Conservation (phyloP, 2,797 vertebrate genomes). For the Zenarchopterus dispar region DNA sequence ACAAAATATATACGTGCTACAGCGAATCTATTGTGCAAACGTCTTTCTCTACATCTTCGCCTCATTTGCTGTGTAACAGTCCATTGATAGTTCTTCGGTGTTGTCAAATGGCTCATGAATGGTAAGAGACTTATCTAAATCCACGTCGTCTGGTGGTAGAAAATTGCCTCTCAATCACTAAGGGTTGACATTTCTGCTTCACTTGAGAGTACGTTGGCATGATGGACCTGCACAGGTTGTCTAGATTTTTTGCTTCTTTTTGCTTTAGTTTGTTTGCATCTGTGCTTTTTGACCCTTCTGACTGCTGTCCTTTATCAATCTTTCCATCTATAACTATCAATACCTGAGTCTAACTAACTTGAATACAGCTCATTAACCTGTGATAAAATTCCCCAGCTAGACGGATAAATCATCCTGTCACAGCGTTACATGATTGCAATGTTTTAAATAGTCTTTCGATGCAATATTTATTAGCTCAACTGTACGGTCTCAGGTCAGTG, state of each 20-base stretch:
- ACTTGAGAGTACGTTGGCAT: constrained; percentile 7
- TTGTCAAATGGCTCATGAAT: constrained; percentile 51
- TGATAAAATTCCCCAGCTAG: no score
- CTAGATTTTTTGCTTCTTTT: constrained; percentile 34
- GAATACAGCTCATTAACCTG: no score
- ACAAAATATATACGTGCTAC: neutral
- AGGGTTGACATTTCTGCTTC: constrained; percentile 34
- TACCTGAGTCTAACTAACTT: no score
- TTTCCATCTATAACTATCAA: no score
- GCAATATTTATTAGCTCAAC: neutral
- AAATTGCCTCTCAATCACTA: constrained; percentile 39
- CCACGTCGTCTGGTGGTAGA: constrained; percentile 32
- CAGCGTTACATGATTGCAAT: neutral
- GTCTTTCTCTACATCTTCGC: constrained; percentile 47
- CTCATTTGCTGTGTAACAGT: constrained; percentile 66
- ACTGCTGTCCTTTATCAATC: neutral
- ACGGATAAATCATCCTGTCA: no score
- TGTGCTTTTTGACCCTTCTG: neutral
- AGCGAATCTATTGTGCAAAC: constrained; percentile 14
- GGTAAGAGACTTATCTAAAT: constrained; percentile 45
- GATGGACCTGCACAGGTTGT: constrained; percentile 2
- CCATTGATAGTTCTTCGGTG: constrained; percentile 20
- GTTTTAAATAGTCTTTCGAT: neutral
- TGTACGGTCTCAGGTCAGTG: neutral
- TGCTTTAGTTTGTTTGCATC: constrained; percentile 8